A percentile compares a stretch with the other conserved stretches of the same genome.
These are phyloP conservation scores for Apeira syringaria DNA, from an alignment of 2,888 invertebrate species.

Conservation along the genomic window DNA sequence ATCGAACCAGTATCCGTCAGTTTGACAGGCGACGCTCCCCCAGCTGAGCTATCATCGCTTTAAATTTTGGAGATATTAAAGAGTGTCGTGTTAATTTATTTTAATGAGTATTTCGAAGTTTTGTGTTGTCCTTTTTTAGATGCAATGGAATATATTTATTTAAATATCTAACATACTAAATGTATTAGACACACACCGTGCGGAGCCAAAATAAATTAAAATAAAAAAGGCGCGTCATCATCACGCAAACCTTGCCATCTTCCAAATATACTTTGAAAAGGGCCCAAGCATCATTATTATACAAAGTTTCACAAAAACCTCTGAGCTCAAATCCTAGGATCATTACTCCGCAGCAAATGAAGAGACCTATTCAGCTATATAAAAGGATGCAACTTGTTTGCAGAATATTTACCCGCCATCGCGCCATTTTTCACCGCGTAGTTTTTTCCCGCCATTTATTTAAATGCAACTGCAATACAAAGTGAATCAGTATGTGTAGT, in stretches of 20 bases:
- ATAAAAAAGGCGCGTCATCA: too few species aligned
- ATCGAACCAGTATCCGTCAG: too few species aligned
- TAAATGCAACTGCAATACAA: background rate
- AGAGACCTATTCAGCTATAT: conserved; percentile 13
- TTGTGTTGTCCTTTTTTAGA: too few species aligned
- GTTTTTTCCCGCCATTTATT: conserved; percentile 11
- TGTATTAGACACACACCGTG: too few species aligned
- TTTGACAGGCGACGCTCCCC: too few species aligned
- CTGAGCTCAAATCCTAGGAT: conserved; percentile 4
- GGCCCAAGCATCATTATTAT: conserved; percentile 7
- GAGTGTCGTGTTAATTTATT: too few species aligned
- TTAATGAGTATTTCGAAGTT: too few species aligned
- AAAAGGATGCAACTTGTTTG: conserved; percentile 18
- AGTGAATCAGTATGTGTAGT: background rate
- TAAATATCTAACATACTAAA: too few species aligned
- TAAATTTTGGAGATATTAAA: too few species aligned
- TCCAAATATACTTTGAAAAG: background rate
- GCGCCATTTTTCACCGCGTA: background rate
- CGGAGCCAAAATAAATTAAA: too few species aligned
- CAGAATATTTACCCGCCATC: conserved; percentile 7
- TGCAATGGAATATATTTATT: too few species aligned
- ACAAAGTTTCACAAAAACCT: conserved; percentile 7
- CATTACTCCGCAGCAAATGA: conserved; percentile 18
- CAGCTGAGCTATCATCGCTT: too few species aligned
- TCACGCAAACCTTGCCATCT: background rate